Base-by-base conservation (phyloP, 2,113 vertebrate genomes). In the Oriolus oriolus region DNA sequence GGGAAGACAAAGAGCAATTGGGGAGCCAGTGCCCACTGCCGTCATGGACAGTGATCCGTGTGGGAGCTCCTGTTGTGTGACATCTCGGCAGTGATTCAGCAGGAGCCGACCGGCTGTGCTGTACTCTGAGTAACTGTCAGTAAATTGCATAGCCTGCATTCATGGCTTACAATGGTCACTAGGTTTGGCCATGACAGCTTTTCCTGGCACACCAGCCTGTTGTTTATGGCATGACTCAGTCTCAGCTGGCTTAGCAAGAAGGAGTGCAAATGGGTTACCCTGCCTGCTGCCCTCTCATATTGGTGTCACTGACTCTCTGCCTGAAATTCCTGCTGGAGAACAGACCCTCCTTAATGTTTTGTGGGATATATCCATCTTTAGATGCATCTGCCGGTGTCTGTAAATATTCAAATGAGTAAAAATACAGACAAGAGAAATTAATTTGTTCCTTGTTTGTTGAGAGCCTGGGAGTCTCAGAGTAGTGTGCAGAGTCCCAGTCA, bases 161-260 rank as follows among this genome's bases (percentile, higher is more conserved):
- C 92, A 60, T 60, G 71, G 73, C 83, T 95, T 41, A 90, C 87
- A 93, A 31, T 83, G 81, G 94, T 70, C 71, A 73, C 92, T 95
- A 47, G 52, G 70, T 70, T 95, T 70, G 50, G 79, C 93, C 93
- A 95, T 75, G 89, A 92, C 71, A 70, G 89, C 94, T 95, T 93
- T 96, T 92, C 80, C 95, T 91, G 91, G 96, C 95, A 95, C 85
- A 70, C 59, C 92, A 92, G 56, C 61, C 74, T 64, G 70, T 92
- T 94, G 85, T 96, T 93, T 80, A 71, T 57, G 79, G 81, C 66
- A 37, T 95, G 96, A 97, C 57, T 95, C 95, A 92, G 87, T 42
- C 85, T 95, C 96, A 95, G 92, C 94, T 95, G 94, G 89, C 70
- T 91, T 75, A 93, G 81, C 75, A 54, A 90, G 91, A 50, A 82